Evolutionary conservation across 2,888 invertebrate species (phyloP), one percentile per base, ranked within the genome.

Genomic region (Drepanosiphum platanoidis): DNA sequence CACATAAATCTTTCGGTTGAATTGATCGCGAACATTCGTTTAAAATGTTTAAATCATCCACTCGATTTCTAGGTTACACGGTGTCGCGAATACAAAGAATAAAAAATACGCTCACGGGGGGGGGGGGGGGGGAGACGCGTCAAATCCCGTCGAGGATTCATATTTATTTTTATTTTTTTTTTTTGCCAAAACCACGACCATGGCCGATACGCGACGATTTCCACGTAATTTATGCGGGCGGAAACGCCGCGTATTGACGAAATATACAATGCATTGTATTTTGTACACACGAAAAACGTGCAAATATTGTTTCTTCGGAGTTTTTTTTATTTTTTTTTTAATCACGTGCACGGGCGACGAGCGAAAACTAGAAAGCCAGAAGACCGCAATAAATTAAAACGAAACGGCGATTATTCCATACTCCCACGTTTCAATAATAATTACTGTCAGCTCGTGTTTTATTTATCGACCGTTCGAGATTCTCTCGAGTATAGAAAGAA

Each of bases 1-100:
- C 18, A 27, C 64, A 30, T 39, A 39, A 61, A 77, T 61, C 61
- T 77, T 36, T 39, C 39, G 27, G 27, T 77, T 34, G 36, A 74
- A 22, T 36, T 27, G 15, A 61, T 77, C n/a, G 36, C 61, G 61
- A 77, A 36, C 61, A 61, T 77, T 27, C 27, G 22, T 61, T 34
- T 74, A 74, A 30, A 11, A 61, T 77, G 27, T 36, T 61, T 34
- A 32, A 34, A 52, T 74, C 9, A 22, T 9, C 18, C 36, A 27
- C 36, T 58, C 18, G 32, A 30, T 74, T 46, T 74, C 27, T 42
- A 42, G 39, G 30, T 32, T 30, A 4, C n/a, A 8, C 5, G 61
- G 27, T 61, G 22, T 52, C 15, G 13, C n/a, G 32, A 32, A 7
- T 52, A 46, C 18, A 27, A 34, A 0, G 13, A 74, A 46, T 52